A percentile compares a stretch with the other conserved stretches of the same genome.
Evolutionary conservation across 2,113 vertebrate species (phyloP).

Genomic region (Cichladusa arquata): DNA sequence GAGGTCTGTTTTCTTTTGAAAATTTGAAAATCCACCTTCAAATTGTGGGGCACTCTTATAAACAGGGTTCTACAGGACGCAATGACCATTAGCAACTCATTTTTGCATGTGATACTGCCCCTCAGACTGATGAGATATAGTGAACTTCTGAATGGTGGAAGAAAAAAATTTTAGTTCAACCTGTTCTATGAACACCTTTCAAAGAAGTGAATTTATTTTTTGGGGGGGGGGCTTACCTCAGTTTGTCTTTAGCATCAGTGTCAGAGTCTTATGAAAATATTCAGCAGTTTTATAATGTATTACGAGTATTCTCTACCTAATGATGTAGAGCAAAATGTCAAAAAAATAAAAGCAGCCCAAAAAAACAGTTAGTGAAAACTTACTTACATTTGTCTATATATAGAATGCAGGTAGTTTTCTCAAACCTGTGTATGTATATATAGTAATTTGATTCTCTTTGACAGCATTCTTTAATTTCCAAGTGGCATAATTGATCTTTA

Average conservation of each 20-base stretch:
- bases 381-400: not conserved
- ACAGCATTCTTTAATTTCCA: not conserved
- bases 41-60: not conserved
- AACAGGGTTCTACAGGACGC: not conserved
- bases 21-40: not conserved
- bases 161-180: not conserved
- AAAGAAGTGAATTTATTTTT: not conserved
- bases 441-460: not conserved
- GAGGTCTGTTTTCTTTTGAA: not conserved
- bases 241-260: not conserved
- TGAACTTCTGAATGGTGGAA: not conserved
- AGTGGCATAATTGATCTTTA: not conserved
- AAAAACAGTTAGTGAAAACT: not conserved
- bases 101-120: not conserved
- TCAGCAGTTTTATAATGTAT: not conserved
- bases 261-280: not conserved
- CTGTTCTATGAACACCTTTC: not conserved
- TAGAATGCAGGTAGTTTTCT: not conserved
- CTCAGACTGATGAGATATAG: not conserved
- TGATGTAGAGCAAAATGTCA: not conserved
- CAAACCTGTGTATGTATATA: not conserved
- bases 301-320: not conserved
- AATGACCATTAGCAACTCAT: not conserved
- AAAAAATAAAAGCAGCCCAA: not conserved
- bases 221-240: not conserved